A percentile compares a stretch with the other conserved stretches of the same genome.
phyloP scores from a whole-genome alignment of 1,140 invertebrate genomes.

The Hycleus cichorii region DNA sequence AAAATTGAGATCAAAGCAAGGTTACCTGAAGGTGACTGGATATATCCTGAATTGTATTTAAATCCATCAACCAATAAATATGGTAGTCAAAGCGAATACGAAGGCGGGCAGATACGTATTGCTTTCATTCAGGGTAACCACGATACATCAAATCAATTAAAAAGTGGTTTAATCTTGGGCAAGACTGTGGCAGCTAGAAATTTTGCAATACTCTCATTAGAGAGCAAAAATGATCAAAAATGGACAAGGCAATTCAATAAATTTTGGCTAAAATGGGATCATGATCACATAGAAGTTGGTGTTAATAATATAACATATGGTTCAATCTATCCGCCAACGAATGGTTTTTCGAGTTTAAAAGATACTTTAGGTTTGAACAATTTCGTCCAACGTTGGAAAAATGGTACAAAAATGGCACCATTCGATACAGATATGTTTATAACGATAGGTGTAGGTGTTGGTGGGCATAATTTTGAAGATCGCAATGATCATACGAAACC shows the following conservation, averaged over 20 bases:
- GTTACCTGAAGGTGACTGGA: slow-evolving; percentile 68
- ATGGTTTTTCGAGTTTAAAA: slow-evolving; percentile 28
- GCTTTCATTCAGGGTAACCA: slow-evolving; percentile 43
- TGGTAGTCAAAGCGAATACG: slow-evolving; percentile 41
- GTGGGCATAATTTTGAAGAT: slow-evolving; percentile 67
- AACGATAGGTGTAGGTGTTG: slow-evolving; percentile 63
- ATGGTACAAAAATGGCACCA: slow-evolving; percentile 51
- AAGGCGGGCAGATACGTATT: slow-evolving; percentile 44
- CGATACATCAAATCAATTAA: slow-evolving; percentile 33
- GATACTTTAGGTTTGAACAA: slow-evolving; percentile 27
- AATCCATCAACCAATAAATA: slow-evolving; percentile 48
- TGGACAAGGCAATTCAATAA: slow-evolving; percentile 57
- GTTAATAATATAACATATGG: slow-evolving; percentile 50
- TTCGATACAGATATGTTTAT: slow-evolving; percentile 74
- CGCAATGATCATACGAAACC: slow-evolving; percentile 52
- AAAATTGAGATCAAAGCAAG: slow-evolving; percentile 68
- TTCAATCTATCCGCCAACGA: slow-evolving; percentile 36
- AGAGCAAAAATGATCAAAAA: slow-evolving; percentile 35
- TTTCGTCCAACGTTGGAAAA: slow-evolving; percentile 36
- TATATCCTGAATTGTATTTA: slow-evolving; percentile 63
- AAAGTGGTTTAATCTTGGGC: slow-evolving; percentile 39
- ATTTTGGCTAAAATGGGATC: slow-evolving; percentile 54
- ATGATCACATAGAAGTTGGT: slow-evolving; percentile 28
- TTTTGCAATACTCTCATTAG: slow-evolving; percentile 33
- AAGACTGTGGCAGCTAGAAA: slow-evolving; percentile 34